Percentiles rank a stretch among this genome's conserved stretches.
These are phyloP conservation scores for Cantharis lateralis DNA, from an alignment of 2,888 invertebrate genomes.

Conservation along the genomic window DNA sequence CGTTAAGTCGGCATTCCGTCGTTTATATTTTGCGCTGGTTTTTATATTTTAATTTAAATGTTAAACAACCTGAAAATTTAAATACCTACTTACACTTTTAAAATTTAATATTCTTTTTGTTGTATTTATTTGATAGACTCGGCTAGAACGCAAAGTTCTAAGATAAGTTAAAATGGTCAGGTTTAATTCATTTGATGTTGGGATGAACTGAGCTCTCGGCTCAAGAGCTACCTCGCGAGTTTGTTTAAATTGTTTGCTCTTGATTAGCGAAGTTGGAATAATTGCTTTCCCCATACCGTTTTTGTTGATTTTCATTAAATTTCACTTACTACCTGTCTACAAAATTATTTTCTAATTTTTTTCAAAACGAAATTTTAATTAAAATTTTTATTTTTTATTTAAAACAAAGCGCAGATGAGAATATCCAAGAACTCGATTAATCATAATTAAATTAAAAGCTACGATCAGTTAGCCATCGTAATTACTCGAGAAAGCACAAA, in stretches of 20 bases:
- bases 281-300: neutral
- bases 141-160: neutral
- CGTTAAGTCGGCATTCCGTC: neutral
- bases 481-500: conserved; percentile 11
- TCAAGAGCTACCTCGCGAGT: neutral
- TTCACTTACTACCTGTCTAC: neutral
- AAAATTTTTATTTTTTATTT: neutral
- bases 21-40: neutral
- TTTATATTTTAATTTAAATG: neutral
- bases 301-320: neutral
- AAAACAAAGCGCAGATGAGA: conserved; percentile 4
- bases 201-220: neutral
- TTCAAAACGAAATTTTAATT: neutral
- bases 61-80: neutral
- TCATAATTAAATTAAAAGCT: conserved; percentile 15
- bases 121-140: neutral
- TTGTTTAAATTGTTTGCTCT: neutral
- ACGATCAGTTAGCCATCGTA: conserved; percentile 4
- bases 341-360: neutral
- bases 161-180: neutral
- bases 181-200: neutral
- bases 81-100: neutral
- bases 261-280: neutral
- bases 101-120: neutral
- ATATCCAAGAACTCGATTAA: conserved; percentile 11